Evolutionary conservation across 2,888 invertebrate genomes (phyloP).

Genomic region (Scaptomyza cyrtandrae): DNA sequence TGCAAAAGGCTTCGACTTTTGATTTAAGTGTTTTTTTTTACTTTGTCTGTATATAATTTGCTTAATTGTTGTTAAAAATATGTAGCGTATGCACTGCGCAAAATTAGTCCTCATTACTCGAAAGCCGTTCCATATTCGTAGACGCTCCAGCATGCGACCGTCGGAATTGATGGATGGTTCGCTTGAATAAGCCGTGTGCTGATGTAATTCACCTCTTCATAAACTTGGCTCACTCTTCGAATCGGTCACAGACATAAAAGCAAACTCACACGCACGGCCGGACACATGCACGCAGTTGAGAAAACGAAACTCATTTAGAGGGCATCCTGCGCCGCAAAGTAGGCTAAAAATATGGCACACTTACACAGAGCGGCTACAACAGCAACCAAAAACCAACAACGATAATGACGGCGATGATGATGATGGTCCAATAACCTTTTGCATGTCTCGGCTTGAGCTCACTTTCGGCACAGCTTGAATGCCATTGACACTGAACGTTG

Average conservation of each 20-base stretch:
- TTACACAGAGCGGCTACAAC: slow-evolving; percentile 34
- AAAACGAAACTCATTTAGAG: slow-evolving; percentile 43
- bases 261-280: slow-evolving; percentile 8
- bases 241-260: slow-evolving; percentile 5
- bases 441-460: slow-evolving; percentile 26
- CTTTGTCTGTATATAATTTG: slow-evolving; percentile 4
- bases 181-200: slow-evolving; percentile 36
- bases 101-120: slow-evolving; percentile 65
- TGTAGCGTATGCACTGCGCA: slow-evolving; percentile 30
- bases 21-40: slow-evolving; percentile 30
- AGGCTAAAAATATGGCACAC: slow-evolving; percentile 75
- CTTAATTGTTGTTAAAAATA: slow-evolving; percentile 56
- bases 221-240: slow-evolving; percentile 52
- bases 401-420: slow-evolving; percentile 28
- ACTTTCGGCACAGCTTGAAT: slow-evolving; percentile 43
- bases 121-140: slow-evolving; percentile 61
- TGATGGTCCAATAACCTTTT: slow-evolving; percentile 74
- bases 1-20: slow-evolving; percentile 29
- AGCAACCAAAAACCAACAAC: slow-evolving; percentile 6
- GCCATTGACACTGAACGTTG: slow-evolving; percentile 66
- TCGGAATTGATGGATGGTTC: slow-evolving; percentile 58
- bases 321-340: slow-evolving; percentile 66
- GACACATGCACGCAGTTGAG: slow-evolving; percentile 29
- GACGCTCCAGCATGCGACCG: slow-evolving; percentile 52
- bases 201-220: slow-evolving; percentile 74